Percentiles rank a stretch among this genome's conserved stretches.
Conservation (phyloP, 2,113 vertebrate genomes). For the Oxygymnocypris stewartii region DNA sequence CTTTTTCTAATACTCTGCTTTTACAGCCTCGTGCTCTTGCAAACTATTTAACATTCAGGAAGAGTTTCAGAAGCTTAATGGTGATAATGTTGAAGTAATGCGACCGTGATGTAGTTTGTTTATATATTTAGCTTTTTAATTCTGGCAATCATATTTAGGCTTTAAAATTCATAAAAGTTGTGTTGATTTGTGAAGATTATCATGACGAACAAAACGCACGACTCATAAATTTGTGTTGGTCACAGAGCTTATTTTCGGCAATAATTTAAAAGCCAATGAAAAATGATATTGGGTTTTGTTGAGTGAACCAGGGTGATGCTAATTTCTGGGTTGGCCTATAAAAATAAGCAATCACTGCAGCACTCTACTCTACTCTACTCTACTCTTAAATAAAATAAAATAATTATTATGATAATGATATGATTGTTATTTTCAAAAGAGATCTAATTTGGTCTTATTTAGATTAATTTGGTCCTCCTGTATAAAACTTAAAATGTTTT, state of each 20-base stretch:
- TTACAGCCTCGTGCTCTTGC: neutral
- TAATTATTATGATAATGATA: neutral
- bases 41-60: neutral
- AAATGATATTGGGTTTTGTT: neutral
- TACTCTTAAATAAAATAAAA: neutral
- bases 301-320: neutral
- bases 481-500: neutral
- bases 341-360: neutral
- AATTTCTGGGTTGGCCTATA: neutral
- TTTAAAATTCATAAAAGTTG: neutral
- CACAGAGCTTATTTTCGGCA: neutral
- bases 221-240: neutral
- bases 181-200: neutral
- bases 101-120: fast-evolving
- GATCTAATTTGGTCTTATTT: too few species aligned
- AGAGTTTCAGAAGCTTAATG: neutral
- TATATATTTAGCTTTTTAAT: neutral
- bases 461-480: neutral
- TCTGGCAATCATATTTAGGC: neutral
- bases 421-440: neutral
- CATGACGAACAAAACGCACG: neutral
- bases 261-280: neutral
- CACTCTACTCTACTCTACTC: neutral
- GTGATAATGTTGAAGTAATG: neutral
- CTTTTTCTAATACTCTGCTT: neutral